phyloP scores from a whole-genome alignment of 2,888 invertebrate genomes.

The Eristalis intricaria region DNA sequence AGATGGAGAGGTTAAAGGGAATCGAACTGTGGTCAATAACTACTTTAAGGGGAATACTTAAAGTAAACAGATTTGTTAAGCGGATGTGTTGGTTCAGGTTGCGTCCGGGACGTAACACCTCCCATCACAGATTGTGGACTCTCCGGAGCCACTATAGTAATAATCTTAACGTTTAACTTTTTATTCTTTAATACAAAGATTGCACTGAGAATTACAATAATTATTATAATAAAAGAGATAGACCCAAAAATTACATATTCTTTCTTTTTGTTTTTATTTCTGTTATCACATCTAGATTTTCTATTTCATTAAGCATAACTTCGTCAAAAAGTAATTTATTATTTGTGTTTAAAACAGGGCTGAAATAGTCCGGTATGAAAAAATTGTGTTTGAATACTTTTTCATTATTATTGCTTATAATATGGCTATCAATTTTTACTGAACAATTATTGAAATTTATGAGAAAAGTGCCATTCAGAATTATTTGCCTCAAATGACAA shows the following conservation, averaged over 20 bases:
- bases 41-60: too few species aligned
- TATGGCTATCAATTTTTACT: conserved; percentile 23
- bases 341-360: conserved; percentile 5
- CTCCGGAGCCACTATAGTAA: conserved; percentile 21
- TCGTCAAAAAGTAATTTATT: conserved; percentile 5
- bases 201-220: conserved; percentile 6
- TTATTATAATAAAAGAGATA: not conserved
- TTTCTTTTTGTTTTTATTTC: conserved; percentile 29
- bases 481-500: conserved; percentile 31
- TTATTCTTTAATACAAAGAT: conserved; percentile 8
- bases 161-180: conserved; percentile 19
- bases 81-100: too few species aligned
- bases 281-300: conserved; percentile 39
- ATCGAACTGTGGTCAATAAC: too few species aligned
- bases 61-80: too few species aligned
- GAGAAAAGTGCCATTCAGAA: conserved; percentile 23
- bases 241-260: too few species aligned
- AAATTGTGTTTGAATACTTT: conserved; percentile 34
- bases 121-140: conserved; percentile 11
- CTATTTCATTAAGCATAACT: conserved; percentile 4
- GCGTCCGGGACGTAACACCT: too few species aligned
- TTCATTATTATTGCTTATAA: conserved; percentile 19
- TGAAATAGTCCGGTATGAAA: conserved; percentile 23
- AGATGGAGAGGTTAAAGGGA: too few species aligned
- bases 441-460: conserved; percentile 37